A percentile compares a stretch with the other conserved stretches of the same genome.
phyloP scores from a whole-genome alignment of 2,888 invertebrate species.

The Drosophila seclusa region DNA sequence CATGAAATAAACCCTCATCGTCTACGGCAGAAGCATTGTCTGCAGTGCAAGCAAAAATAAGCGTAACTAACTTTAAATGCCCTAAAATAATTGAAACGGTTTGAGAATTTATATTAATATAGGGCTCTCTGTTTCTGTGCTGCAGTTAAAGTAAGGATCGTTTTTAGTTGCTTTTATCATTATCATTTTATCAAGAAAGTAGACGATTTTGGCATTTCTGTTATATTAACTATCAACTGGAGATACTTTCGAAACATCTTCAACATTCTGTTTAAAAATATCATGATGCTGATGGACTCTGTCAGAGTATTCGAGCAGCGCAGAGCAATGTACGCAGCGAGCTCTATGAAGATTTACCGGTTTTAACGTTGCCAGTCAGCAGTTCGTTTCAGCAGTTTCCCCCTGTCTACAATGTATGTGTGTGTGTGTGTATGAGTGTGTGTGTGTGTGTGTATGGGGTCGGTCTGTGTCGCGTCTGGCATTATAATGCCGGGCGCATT shows the following conservation, averaged over 20 bases:
- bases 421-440: constrained; percentile 3
- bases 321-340: constrained; percentile 64
- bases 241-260: neutral
- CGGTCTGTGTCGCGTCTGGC: constrained; percentile 76
- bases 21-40: constrained; percentile 64
- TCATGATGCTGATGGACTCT: neutral
- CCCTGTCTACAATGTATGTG: constrained; percentile 8
- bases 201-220: neutral
- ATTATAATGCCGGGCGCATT: constrained; percentile 70
- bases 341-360: constrained; percentile 80
- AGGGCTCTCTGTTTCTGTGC: neutral
- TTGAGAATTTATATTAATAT: neutral
- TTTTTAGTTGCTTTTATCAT: neutral
- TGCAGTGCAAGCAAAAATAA: constrained; percentile 43
- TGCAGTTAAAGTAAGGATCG: neutral
- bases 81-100: constrained; percentile 12
- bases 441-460: constrained; percentile 20
- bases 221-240: neutral
- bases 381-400: constrained; percentile 58
- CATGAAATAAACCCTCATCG: constrained; percentile 77
- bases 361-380: constrained; percentile 80
- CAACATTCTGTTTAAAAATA: neutral
- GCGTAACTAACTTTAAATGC: constrained; percentile 23
- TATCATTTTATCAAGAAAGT: neutral
- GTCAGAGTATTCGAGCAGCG: constrained; percentile 34